phyloP scores from a whole-genome alignment of 1,140 invertebrate genomes.

The Delia radicum region DNA sequence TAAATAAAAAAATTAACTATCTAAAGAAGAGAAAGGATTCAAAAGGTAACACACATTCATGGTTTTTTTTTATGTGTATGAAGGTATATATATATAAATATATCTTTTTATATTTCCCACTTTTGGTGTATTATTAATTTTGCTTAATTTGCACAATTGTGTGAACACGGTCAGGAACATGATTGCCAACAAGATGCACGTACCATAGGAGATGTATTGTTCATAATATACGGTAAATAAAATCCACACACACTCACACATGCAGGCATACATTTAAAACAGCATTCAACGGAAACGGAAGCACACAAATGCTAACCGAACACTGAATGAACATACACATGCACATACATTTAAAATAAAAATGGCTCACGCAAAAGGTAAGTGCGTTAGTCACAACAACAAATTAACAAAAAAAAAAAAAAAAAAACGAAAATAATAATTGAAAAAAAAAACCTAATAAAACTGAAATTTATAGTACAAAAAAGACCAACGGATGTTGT shows the following conservation, averaged over 20 bases:
- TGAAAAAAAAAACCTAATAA: background rate
- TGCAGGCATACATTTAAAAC: too few species aligned
- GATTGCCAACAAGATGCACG: background rate
- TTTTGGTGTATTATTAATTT: background rate
- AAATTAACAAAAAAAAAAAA: too few species aligned
- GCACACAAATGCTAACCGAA: background rate
- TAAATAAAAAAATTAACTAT: too few species aligned
- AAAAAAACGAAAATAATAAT: background rate
- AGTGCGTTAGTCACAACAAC: background rate
- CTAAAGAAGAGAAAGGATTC: too few species aligned
- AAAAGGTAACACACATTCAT: background rate
- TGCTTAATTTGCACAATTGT: slow-evolving; percentile 4
- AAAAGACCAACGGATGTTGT: background rate
- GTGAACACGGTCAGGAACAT: background rate
- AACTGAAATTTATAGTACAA: background rate
- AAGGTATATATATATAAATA: too few species aligned
- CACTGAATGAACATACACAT: background rate
- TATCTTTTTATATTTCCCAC: background rate
- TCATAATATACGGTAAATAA: too few species aligned
- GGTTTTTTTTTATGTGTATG: background rate
- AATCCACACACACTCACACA: too few species aligned
- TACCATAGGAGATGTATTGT: background rate
- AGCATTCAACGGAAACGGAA: background rate
- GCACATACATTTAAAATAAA: background rate
- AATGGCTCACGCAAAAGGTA: background rate